These are phyloP conservation scores for Synodontis membranacea DNA, from an alignment of 2,113 vertebrate genomes.

Conservation along the genomic window DNA sequence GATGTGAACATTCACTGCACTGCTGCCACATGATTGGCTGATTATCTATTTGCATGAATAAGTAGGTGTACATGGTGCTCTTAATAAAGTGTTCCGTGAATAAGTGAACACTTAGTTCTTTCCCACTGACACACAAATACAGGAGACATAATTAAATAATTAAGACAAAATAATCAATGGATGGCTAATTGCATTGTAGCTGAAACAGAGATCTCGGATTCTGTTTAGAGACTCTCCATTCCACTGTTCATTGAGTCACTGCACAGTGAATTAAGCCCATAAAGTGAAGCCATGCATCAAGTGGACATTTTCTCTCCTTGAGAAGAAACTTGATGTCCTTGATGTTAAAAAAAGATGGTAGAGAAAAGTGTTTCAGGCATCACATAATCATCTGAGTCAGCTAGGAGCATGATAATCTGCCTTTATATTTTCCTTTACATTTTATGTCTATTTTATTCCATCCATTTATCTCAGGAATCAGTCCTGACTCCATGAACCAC, in stretches of 20 bases:
- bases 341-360: not conserved
- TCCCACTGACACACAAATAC: not conserved
- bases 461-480: not conserved
- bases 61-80: not conserved
- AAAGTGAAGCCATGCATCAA: constrained; percentile 15
- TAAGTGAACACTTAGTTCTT: not conserved
- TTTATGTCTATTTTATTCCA: not conserved
- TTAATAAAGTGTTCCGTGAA: not conserved
- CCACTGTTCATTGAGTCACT: not conserved
- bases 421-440: not conserved
- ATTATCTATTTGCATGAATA: not conserved
- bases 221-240: not conserved
- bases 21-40: not conserved
- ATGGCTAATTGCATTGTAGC: not conserved
- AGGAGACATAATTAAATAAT: not conserved
- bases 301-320: constrained; percentile 13
- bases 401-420: not conserved
- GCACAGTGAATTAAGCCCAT: constrained; percentile 10
- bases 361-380: not conserved
- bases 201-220: not conserved
- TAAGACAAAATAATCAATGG: not conserved
- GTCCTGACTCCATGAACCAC: not conserved
- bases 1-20: not conserved
- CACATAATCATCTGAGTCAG: not conserved
- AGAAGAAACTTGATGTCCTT: not conserved